Evolutionary conservation across 2,888 invertebrate genomes (phyloP).

Genomic region (Melieria crassipennis): DNA sequence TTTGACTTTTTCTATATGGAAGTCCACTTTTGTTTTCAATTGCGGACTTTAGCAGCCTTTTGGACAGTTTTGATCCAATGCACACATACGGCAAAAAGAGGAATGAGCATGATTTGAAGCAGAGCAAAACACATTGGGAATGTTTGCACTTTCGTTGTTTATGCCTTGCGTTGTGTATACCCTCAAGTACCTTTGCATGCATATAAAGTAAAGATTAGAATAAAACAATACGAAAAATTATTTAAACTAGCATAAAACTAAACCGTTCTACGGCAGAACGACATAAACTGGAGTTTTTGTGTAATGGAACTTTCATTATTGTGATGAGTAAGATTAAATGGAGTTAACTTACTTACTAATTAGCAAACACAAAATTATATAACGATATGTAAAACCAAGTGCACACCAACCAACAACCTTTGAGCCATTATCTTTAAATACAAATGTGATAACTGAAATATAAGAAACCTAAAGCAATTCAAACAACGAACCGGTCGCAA

Average conservation of each 20-base stretch:
- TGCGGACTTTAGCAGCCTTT: no score
- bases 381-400: not conserved
- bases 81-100: no score
- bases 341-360: constrained; percentile 25
- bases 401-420: not conserved
- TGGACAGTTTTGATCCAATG: no score
- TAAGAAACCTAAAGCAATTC: constrained; percentile 8
- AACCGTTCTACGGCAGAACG: constrained; percentile 49
- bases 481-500: constrained; percentile 6
- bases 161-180: no score
- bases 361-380: not conserved
- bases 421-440: not conserved
- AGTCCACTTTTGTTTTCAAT: no score
- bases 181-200: not conserved
- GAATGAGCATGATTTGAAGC: no score
- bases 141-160: no score
- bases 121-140: no score
- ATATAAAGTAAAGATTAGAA: constrained; percentile 1
- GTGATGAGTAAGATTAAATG: constrained; percentile 52
- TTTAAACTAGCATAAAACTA: constrained; percentile 34
- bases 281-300: constrained; percentile 47
- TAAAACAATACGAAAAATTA: constrained; percentile 20
- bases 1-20: not conserved
- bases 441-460: not conserved
- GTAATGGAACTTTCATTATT: constrained; percentile 43